Percentiles rank a stretch among this genome's conserved stretches.
Conservation (phyloP, 2,888 invertebrate species). For the Drosophila parthenogenetica region DNA sequence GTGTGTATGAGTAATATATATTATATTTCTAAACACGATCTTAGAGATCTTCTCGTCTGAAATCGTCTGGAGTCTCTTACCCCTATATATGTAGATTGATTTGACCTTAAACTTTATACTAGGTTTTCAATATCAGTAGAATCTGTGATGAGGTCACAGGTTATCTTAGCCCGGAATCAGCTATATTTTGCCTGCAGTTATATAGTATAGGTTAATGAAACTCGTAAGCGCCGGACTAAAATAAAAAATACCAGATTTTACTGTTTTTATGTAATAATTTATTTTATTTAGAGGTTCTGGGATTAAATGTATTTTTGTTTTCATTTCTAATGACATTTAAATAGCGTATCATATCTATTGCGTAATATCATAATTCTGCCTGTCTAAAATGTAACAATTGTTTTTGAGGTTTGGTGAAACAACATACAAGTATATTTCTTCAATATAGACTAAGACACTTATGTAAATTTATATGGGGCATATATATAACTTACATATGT, state of each 20-base stretch:
- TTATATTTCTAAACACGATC: too few species aligned
- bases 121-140: slow-evolving; percentile 9
- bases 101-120: neutral
- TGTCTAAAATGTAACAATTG: slow-evolving; percentile 31
- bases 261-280: slow-evolving; percentile 65
- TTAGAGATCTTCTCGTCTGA: too few species aligned
- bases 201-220: slow-evolving; percentile 1
- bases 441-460: slow-evolving; percentile 34
- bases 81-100: too few species aligned
- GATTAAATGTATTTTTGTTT: slow-evolving; percentile 23
- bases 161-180: slow-evolving; percentile 16
- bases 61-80: too few species aligned
- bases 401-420: slow-evolving; percentile 39
- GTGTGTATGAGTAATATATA: too few species aligned
- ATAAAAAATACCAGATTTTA: slow-evolving; percentile 4
- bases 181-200: neutral
- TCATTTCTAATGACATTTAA: slow-evolving; percentile 46
- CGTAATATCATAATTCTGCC: slow-evolving; percentile 60
- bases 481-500: slow-evolving; percentile 35
- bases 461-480: slow-evolving; percentile 4
- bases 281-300: slow-evolving; percentile 71
- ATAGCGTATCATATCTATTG: slow-evolving; percentile 40
- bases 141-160: slow-evolving; percentile 8
- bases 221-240: slow-evolving; percentile 4
- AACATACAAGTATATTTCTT: slow-evolving; percentile 54